phyloP scores from a whole-genome alignment of 2,888 invertebrate genomes.

The Pemphredon lugubris region DNA sequence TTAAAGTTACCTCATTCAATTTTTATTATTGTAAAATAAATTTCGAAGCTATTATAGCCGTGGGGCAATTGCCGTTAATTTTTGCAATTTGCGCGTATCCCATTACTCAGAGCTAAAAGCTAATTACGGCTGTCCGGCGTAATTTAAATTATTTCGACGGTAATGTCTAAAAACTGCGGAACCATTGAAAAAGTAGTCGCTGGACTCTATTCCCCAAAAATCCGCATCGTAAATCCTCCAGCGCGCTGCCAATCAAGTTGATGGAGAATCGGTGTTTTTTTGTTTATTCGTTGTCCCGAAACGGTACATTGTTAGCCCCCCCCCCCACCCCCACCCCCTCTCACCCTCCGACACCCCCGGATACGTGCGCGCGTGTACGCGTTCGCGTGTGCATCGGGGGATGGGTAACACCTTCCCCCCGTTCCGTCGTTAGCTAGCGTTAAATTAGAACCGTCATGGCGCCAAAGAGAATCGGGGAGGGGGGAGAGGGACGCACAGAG shows the following conservation, averaged over 20 bases:
- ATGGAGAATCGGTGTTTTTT: constrained; percentile 61
- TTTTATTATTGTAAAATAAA: no score
- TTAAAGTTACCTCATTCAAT: no score
- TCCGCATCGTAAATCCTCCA: constrained; percentile 58
- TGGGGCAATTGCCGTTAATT: background rate
- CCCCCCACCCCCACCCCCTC: no score
- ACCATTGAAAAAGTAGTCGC: constrained; percentile 46
- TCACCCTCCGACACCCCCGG: no score
- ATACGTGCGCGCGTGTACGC: no score
- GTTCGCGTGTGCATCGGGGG: background rate
- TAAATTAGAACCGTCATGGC: constrained; percentile 72
- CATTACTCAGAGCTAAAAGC: background rate
- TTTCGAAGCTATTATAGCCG: background rate
- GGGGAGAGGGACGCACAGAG: background rate
- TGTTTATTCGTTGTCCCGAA: constrained; percentile 60
- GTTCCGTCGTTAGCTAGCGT: constrained; percentile 66
- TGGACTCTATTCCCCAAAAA: constrained; percentile 44
- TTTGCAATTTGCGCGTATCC: background rate
- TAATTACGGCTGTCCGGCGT: background rate
- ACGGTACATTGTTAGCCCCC: constrained; percentile 55
- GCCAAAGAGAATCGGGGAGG: constrained; percentile 35
- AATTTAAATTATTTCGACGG: constrained; percentile 52
- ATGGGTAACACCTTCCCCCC: constrained; percentile 40
- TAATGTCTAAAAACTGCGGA: constrained; percentile 35
- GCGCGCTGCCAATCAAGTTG: constrained; percentile 56